These are phyloP conservation scores for Oenanthe oenanthe DNA, from an alignment of 2,113 vertebrate genomes.

Conservation along the genomic window DNA sequence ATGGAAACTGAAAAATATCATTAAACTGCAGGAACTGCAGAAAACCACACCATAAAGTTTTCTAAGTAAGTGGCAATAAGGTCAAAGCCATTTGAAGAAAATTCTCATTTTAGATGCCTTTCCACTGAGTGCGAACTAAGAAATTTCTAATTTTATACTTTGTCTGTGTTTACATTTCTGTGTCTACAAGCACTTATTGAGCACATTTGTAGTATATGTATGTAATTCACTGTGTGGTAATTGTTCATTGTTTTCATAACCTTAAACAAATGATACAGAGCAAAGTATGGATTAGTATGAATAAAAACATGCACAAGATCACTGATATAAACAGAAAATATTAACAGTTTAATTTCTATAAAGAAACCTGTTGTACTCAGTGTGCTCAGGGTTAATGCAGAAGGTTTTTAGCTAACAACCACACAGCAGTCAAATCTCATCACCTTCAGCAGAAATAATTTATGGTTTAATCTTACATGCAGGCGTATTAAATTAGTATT, in stretches of 20 bases:
- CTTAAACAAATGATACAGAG: not conserved
- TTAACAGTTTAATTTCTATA: not conserved
- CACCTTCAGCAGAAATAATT: conserved; percentile 82
- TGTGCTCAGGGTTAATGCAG: conserved; percentile 62
- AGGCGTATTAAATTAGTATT: conserved; percentile 83
- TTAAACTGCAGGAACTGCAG: not conserved
- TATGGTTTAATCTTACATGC: conserved; percentile 85
- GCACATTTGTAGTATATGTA: not conserved
- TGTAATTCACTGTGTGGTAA: not conserved
- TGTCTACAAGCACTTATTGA: fast-evolving
- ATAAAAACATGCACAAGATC: not conserved
- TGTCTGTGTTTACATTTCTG: not conserved
- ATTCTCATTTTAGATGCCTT: not conserved
- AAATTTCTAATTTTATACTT: not conserved
- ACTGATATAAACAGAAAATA: not conserved
- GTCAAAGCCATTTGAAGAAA: not conserved
- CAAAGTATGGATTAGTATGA: not conserved
- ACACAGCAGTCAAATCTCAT: conserved; percentile 70
- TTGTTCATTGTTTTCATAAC: not conserved
- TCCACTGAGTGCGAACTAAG: not conserved
- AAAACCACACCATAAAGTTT: not conserved
- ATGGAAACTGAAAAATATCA: not conserved
- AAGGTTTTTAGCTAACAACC: conserved; percentile 58
- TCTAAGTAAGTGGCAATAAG: not conserved
- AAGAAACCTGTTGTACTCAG: not conserved